Conservation (phyloP, 64 coral and sea anemone species). For the Platygyra sinensis region DNA sequence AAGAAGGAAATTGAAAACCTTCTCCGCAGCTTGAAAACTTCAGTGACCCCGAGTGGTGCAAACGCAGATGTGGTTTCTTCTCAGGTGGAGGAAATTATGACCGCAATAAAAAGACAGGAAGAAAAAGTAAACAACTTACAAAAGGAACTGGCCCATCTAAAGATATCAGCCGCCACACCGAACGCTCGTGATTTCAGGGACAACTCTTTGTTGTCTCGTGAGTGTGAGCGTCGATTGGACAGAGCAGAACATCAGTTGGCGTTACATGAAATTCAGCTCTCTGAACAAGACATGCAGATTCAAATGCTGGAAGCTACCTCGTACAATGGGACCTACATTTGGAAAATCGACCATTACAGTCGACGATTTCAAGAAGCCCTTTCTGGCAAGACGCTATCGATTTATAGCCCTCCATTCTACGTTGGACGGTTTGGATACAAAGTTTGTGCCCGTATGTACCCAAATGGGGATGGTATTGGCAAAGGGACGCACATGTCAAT, state of each 20-base stretch:
- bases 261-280: constrained; percentile 69
- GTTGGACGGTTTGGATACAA: constrained; percentile 42
- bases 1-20: constrained; percentile 1
- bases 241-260: constrained; percentile 66
- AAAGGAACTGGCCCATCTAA: constrained; percentile 4
- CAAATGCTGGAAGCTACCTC: not conserved
- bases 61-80: not conserved
- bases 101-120: not conserved
- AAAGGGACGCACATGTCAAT: constrained; percentile 32
- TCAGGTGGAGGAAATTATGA: constrained; percentile 29
- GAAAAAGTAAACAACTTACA: not conserved
- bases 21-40: not conserved
- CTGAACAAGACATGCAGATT: constrained; percentile 10
- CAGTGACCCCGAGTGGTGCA: not conserved
- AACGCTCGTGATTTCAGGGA: not conserved
- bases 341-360: not conserved
- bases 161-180: too few species aligned
- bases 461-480: constrained; percentile 42
- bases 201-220: not conserved
- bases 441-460: constrained; percentile 46
- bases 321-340: not conserved
- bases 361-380: not conserved
- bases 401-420: constrained; percentile 44
- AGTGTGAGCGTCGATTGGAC: constrained; percentile 42
- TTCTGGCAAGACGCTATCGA: constrained; percentile 5